phyloP scores from a whole-genome alignment of 2,797 vertebrate genomes.

The Smutsia temminckii region DNA sequence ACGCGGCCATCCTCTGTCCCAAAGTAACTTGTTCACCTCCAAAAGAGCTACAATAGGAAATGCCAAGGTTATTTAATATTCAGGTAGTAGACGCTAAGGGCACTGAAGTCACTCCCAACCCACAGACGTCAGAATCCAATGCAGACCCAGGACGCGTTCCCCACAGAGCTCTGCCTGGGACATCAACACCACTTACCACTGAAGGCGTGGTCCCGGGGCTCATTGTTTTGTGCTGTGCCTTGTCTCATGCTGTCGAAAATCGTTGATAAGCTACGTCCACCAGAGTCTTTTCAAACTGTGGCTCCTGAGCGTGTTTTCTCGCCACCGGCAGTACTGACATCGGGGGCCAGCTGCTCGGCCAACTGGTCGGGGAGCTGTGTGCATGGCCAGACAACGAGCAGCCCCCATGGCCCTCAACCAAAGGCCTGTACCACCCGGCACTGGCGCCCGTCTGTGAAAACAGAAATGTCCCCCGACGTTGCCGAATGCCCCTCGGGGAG shows the following conservation, averaged over 20 bases:
- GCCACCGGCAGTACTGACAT: not conserved
- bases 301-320: not conserved
- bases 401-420: not conserved
- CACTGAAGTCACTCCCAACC: not conserved
- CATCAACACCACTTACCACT: accelerated
- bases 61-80: not conserved
- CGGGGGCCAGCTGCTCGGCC: too few species aligned
- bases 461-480: not conserved
- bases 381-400: accelerated
- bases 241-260: not conserved
- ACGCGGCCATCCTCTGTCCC: not conserved
- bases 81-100: not conserved
- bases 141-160: not conserved
- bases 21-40: not conserved
- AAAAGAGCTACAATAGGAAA: not conserved
- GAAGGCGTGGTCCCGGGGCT: accelerated
- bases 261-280: not conserved
- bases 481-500: not conserved
- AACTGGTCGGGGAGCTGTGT: accelerated
- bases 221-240: too few species aligned
- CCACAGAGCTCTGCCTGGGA: not conserved
- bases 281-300: not conserved
- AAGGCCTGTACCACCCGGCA: not conserved
- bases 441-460: not conserved
- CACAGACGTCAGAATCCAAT: not conserved